Percentiles rank a stretch among this genome's conserved stretches.
Evolutionary conservation across 2,113 vertebrate species (phyloP).

Genomic region (Lampris megalopsis): DNA sequence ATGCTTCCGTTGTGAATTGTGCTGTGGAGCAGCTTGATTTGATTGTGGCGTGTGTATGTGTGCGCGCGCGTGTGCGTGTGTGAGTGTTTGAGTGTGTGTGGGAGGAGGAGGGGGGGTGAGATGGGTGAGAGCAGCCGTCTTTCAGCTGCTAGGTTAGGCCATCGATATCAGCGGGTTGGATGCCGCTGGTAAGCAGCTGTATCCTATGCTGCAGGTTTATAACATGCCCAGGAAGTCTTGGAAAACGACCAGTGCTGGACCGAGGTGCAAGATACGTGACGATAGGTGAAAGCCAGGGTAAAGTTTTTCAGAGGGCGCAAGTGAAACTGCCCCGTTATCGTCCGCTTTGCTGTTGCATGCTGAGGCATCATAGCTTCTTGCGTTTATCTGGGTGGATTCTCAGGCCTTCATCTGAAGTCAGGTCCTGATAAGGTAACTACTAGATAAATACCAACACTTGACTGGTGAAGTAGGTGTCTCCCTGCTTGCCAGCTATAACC

Average conservation of each 20-base stretch:
- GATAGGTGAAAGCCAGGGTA: conserved; percentile 32
- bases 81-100: conserved; percentile 41
- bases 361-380: conserved; percentile 33
- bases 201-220: background rate
- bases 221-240: too few species aligned
- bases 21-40: conserved; percentile 5
- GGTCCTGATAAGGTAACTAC: conserved; percentile 48
- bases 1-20: conserved; percentile 71
- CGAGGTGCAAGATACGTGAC: background rate
- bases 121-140: conserved; percentile 64
- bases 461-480: conserved; percentile 1
- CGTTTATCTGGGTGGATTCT: conserved; percentile 67
- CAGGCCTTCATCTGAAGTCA: conserved; percentile 72
- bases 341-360: conserved; percentile 43
- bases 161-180: conserved; percentile 66
- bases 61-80: conserved; percentile 40
- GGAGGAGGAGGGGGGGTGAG: conserved; percentile 52
- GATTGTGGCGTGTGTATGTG: conserved; percentile 29
- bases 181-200: conserved; percentile 1
- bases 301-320: conserved; percentile 2
- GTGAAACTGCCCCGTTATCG: conserved; percentile 19
- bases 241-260: too few species aligned
- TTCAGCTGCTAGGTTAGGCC: conserved; percentile 59
- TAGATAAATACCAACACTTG: background rate
- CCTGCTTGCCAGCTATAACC: conserved; percentile 48